Percentiles rank a stretch among this genome's conserved stretches.
These are phyloP conservation scores for Chaetodon trifasciatus DNA, from an alignment of 2,797 vertebrate species.

Conservation along the genomic window DNA sequence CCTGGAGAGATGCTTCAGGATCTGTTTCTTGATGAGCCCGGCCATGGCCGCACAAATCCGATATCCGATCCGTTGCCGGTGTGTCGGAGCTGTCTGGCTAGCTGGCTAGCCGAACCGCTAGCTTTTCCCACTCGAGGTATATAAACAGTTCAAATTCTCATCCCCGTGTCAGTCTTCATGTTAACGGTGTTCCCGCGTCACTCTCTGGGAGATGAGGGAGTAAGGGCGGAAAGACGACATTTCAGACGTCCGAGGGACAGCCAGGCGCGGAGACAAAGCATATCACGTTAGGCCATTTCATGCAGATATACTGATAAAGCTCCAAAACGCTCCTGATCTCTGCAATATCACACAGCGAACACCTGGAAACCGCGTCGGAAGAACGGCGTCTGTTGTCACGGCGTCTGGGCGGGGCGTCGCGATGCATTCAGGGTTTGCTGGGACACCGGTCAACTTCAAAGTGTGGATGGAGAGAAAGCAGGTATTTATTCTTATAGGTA, in stretches of 20 bases:
- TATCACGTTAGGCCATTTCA: slow-evolving; percentile 51
- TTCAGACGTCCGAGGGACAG: slow-evolving; percentile 31
- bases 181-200: slow-evolving; percentile 54
- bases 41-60: slow-evolving; percentile 80
- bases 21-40: slow-evolving; percentile 90
- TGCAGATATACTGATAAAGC: slow-evolving; percentile 18
- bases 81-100: slow-evolving; percentile 40
- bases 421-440: slow-evolving; percentile 45
- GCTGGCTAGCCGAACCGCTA: slow-evolving; percentile 59
- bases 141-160: slow-evolving; percentile 62
- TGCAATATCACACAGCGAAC: slow-evolving; percentile 66
- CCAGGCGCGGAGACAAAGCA: slow-evolving; percentile 32
- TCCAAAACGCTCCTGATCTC: slow-evolving; percentile 37
- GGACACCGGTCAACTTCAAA: background rate
- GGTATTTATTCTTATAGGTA: background rate
- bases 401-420: slow-evolving; percentile 62
- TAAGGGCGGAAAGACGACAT: slow-evolving; percentile 22
- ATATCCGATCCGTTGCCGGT: slow-evolving; percentile 43
- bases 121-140: slow-evolving; percentile 53
- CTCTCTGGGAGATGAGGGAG: slow-evolving; percentile 17
- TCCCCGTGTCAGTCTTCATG: slow-evolving; percentile 65
- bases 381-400: slow-evolving; percentile 66
- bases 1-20: slow-evolving; percentile 90
- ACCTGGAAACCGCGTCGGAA: slow-evolving; percentile 78
- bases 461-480: too few species aligned